Percentiles rank a stretch among this genome's conserved stretches.
Conservation (phyloP, 53 echinoderm and acorn worm genomes). For the Henricia sp. region DNA sequence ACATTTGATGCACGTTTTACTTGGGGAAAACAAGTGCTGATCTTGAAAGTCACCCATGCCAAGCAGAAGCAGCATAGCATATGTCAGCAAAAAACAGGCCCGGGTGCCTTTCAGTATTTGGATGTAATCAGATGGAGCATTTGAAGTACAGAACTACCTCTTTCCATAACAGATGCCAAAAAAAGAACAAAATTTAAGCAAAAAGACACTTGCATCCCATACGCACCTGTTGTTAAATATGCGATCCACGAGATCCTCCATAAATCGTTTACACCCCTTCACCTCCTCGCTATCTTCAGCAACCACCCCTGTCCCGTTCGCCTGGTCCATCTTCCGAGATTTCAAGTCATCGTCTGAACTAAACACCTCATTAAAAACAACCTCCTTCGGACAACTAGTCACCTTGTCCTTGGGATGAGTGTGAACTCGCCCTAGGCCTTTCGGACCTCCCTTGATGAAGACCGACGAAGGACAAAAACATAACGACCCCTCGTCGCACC, state of each 20-base stretch:
- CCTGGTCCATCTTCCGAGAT: not conserved
- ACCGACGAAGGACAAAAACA: constrained; percentile 35
- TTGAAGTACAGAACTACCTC: too few species aligned
- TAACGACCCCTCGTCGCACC: constrained; percentile 18
- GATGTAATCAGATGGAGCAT: too few species aligned
- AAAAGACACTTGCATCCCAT: too few species aligned
- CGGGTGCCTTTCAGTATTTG: too few species aligned
- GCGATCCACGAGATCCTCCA: constrained; percentile 81
- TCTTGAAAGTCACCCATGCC: too few species aligned
- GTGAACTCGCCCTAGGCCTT: not conserved
- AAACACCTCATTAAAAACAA: not conserved
- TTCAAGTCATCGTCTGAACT: not conserved
- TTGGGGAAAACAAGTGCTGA: too few species aligned
- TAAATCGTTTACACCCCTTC: constrained; percentile 76
- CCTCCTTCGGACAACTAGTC: not conserved
- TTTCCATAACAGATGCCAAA: too few species aligned
- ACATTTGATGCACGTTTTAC: too few species aligned
- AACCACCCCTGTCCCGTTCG: not conserved
- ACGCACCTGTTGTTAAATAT: constrained; percentile 97
- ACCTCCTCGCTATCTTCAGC: constrained; percentile 64
- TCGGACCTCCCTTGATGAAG: not conserved
- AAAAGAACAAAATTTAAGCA: too few species aligned
- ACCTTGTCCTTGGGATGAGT: not conserved
- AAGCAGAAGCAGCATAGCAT: too few species aligned
- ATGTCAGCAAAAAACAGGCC: too few species aligned